A percentile compares a stretch with the other conserved stretches of the same genome.
phyloP scores from a whole-genome alignment of 2,113 vertebrate species.

The Neopipo cinnamomea region DNA sequence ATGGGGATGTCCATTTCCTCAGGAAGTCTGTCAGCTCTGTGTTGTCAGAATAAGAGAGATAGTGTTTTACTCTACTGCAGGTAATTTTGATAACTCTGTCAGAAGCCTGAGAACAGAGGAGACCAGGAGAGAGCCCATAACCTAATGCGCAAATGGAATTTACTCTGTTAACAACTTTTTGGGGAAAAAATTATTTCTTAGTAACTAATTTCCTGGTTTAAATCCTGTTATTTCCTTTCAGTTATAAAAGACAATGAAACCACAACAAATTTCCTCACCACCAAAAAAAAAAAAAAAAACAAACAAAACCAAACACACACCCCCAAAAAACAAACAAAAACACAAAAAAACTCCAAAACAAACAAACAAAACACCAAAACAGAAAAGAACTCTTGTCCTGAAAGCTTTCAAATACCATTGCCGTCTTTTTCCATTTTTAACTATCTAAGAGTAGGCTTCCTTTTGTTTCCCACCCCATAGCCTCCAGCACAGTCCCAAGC shows the following conservation, averaged over 20 bases:
- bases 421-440: neutral
- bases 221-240: neutral
- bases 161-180: too few relatives aligned
- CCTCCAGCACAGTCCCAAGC: neutral
- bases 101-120: neutral
- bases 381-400: neutral
- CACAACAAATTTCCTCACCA: accelerated
- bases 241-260: neutral
- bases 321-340: neutral
- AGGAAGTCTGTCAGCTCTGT: neutral
- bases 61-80: neutral
- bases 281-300: neutral
- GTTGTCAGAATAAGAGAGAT: neutral
- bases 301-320: neutral
- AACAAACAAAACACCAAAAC: neutral
- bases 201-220: neutral
- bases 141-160: neutral
- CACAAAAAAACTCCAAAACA: neutral
- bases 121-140: neutral
- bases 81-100: neutral
- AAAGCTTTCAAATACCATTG: neutral
- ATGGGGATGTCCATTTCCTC: neutral
- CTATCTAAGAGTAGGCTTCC: neutral
- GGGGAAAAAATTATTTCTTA: too few relatives aligned
- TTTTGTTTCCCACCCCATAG: neutral